These are phyloP conservation scores for Poecilia velifera DNA, from an alignment of 2,797 vertebrate genomes.

Conservation along the genomic window DNA sequence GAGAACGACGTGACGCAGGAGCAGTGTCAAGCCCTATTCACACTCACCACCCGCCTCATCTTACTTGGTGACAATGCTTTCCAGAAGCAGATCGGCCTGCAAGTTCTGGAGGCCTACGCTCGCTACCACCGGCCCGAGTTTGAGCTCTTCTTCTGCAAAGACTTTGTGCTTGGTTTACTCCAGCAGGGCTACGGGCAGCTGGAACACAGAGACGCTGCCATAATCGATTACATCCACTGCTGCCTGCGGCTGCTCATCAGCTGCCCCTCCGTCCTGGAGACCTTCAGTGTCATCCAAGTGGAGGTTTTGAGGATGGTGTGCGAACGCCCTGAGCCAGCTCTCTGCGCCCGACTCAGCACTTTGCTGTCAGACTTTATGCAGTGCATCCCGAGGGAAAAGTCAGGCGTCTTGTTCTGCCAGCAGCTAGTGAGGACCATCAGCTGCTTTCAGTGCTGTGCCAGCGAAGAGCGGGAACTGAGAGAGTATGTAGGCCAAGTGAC, in stretches of 20 bases:
- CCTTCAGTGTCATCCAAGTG: constrained; percentile 89
- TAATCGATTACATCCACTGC: constrained; percentile 93
- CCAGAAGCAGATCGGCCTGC: constrained; percentile 92
- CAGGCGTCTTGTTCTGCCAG: constrained; percentile 91
- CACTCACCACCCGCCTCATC: constrained; percentile 90
- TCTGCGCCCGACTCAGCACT: constrained; percentile 90
- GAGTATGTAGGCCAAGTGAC: constrained; percentile 95
- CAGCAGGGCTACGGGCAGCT: constrained; percentile 89
- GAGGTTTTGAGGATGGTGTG: constrained; percentile 93
- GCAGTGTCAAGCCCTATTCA: constrained; percentile 93
- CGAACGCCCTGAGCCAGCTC: constrained; percentile 88
- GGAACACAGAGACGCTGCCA: constrained; percentile 87
- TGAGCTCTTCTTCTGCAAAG: constrained; percentile 90
- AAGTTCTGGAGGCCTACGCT: constrained; percentile 95
- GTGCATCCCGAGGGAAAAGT: constrained; percentile 92
- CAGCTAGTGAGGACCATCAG: constrained; percentile 96
- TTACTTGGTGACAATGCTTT: constrained; percentile 91
- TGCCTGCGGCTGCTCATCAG: constrained; percentile 94
- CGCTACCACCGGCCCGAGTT: constrained; percentile 94
- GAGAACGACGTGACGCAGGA: constrained; percentile 90
- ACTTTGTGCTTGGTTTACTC: constrained; percentile 88
- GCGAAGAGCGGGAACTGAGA: constrained; percentile 88
- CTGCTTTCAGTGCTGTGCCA: constrained; percentile 90
- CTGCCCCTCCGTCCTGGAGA: constrained; percentile 95
- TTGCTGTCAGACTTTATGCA: constrained; percentile 94